Percentiles rank a stretch among this genome's conserved stretches.
phyloP scores from a whole-genome alignment of 92 coral and sea anemone genomes.

The Zoanthus solanderi region DNA sequence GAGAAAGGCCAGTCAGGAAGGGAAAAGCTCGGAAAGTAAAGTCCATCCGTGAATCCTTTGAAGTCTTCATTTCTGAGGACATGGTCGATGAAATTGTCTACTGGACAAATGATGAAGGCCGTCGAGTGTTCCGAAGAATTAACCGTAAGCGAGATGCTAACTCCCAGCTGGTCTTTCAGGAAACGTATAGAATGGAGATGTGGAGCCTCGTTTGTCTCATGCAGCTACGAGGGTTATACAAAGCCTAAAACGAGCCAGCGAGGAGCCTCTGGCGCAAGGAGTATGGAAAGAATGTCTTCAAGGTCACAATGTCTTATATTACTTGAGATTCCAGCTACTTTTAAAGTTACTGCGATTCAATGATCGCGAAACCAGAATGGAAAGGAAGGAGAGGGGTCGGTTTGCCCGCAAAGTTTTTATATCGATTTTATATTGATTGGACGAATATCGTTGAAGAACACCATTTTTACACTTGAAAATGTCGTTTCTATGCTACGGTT shows the following conservation, averaged over 20 bases:
- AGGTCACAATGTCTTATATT: background rate
- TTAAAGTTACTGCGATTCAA: background rate
- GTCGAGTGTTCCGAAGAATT: background rate
- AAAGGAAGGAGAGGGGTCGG: background rate
- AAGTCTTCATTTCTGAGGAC: slow-evolving; percentile 1
- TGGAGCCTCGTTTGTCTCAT: slow-evolving; percentile 18
- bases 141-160: slow-evolving; percentile 1
- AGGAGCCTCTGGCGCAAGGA: background rate
- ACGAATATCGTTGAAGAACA: too few relatives aligned
- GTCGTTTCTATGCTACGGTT: too few relatives aligned
- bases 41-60: slow-evolving; percentile 7
- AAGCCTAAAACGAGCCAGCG: slow-evolving; percentile 4
- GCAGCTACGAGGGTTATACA: slow-evolving; percentile 13
- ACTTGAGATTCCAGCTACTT: background rate
- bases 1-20: slow-evolving; percentile 29
- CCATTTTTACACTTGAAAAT: too few relatives aligned
- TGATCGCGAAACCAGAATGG: background rate
- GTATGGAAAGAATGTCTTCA: slow-evolving; percentile 14
- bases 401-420: background rate
- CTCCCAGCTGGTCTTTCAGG: slow-evolving; percentile 25
- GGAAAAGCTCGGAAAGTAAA: slow-evolving; percentile 22
- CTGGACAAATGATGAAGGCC: slow-evolving; percentile 28
- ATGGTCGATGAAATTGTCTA: background rate
- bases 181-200: slow-evolving; percentile 19
- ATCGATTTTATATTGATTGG: too few relatives aligned